Conservation (phyloP, 1,140 invertebrate genomes). For the Geopemphigus sp. region DNA sequence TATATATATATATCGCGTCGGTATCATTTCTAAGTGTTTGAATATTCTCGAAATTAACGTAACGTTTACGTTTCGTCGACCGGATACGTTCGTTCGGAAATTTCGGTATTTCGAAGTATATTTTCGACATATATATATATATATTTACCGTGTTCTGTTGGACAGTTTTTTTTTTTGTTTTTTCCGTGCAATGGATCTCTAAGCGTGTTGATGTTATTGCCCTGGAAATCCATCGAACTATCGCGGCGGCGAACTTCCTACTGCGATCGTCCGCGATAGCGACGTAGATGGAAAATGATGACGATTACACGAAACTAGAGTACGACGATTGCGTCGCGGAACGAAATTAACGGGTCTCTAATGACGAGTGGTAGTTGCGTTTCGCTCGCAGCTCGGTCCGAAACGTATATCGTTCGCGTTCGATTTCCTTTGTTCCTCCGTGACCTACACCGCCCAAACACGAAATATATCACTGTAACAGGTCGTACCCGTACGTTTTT, state of each 20-base stretch:
- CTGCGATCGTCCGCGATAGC: neutral
- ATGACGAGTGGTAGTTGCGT: neutral
- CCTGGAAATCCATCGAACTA: constrained; percentile 5
- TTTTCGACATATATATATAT: no score
- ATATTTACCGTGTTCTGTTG: neutral
- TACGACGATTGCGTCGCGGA: constrained; percentile 8
- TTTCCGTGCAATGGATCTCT: neutral
- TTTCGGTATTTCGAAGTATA: neutral
- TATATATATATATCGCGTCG: no score
- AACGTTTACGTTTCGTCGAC: no score
- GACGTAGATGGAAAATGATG: neutral
- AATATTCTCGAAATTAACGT: no score
- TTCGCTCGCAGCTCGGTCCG: neutral
- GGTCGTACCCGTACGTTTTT: neutral
- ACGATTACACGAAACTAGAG: constrained; percentile 4
- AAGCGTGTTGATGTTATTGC: neutral
- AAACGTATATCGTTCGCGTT: constrained; percentile 3
- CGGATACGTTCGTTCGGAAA: no score
- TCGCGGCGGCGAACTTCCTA: neutral
- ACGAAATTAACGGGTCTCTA: constrained; percentile 4
- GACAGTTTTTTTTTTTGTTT: neutral
- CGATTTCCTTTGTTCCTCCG: neutral
- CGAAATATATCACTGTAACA: neutral
- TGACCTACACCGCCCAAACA: constrained; percentile 4
- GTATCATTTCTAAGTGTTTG: no score